Conservation (phyloP, 2,797 vertebrate genomes). For the Sebastes hubbsi region DNA sequence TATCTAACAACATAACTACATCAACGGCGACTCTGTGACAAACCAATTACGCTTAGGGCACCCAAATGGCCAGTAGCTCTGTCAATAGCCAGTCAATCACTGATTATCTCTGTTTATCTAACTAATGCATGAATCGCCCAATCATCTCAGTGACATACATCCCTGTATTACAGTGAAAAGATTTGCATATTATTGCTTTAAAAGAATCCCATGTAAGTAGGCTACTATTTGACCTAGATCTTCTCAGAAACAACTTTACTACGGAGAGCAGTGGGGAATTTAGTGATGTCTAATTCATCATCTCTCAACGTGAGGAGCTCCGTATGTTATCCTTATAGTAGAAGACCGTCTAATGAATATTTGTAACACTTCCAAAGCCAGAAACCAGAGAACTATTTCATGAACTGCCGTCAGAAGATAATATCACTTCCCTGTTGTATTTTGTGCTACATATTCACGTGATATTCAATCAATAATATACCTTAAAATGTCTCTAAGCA, state of each 20-base stretch:
- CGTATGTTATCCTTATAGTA: background rate
- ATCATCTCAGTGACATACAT: background rate
- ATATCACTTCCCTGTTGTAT: background rate
- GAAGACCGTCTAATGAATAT: background rate
- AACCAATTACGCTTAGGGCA: too few relatives aligned
- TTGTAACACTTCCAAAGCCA: background rate
- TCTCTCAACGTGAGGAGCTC: background rate
- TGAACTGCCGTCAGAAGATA: background rate
- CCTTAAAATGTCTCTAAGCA: background rate
- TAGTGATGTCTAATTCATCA: conserved; percentile 46
- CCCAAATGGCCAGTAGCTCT: rapidly evolving
- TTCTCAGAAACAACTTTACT: background rate
- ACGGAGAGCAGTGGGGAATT: background rate
- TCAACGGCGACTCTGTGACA: too few relatives aligned
- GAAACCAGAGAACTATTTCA: background rate
- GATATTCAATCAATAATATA: background rate
- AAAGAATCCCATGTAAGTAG: background rate
- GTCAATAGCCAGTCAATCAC: background rate
- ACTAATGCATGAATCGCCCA: background rate
- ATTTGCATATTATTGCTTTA: background rate
- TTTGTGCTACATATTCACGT: background rate
- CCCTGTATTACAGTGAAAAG: background rate
- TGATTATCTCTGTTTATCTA: background rate
- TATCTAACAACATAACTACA: too few relatives aligned
- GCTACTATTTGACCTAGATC: conserved; percentile 27